Conservation (phyloP, 1,140 invertebrate species). For the Zophobas atratus region DNA sequence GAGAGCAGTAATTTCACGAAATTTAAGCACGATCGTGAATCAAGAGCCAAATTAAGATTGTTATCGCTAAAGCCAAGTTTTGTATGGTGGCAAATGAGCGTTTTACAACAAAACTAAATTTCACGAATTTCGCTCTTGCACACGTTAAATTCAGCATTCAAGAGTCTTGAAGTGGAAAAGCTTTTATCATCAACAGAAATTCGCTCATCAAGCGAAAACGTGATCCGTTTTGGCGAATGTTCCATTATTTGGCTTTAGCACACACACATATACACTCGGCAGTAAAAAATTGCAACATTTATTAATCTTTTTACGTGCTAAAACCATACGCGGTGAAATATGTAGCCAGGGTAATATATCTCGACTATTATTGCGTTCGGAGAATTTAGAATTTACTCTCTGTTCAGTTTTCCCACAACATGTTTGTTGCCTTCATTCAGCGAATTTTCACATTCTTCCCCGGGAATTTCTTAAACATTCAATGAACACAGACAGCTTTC, state of each 20-base stretch:
- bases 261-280: no score
- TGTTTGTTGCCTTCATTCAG: constrained; percentile 22
- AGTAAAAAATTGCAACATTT: constrained; percentile 5
- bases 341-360: constrained; percentile 4
- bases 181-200: constrained; percentile 23
- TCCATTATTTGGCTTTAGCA: background rate
- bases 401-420: constrained; percentile 16
- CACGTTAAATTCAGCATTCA: constrained; percentile 25
- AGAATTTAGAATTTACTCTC: constrained; percentile 15
- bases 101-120: constrained; percentile 43
- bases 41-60: constrained; percentile 34
- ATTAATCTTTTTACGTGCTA: background rate
- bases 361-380: constrained; percentile 4
- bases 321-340: background rate
- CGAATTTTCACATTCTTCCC: constrained; percentile 12
- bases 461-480: constrained; percentile 16
- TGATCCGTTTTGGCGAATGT: constrained; percentile 5
- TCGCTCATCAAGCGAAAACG: constrained; percentile 27
- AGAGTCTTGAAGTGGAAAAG: constrained; percentile 42
- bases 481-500: constrained; percentile 11
- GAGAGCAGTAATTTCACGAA: background rate
- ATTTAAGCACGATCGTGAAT: constrained; percentile 3
- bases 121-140: constrained; percentile 38
- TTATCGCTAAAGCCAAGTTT: constrained; percentile 31
- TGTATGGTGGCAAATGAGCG: constrained; percentile 38